Evolutionary conservation across 64 coral and sea anemone species (phyloP).

Genomic region (Cladopsammia gracilis): DNA sequence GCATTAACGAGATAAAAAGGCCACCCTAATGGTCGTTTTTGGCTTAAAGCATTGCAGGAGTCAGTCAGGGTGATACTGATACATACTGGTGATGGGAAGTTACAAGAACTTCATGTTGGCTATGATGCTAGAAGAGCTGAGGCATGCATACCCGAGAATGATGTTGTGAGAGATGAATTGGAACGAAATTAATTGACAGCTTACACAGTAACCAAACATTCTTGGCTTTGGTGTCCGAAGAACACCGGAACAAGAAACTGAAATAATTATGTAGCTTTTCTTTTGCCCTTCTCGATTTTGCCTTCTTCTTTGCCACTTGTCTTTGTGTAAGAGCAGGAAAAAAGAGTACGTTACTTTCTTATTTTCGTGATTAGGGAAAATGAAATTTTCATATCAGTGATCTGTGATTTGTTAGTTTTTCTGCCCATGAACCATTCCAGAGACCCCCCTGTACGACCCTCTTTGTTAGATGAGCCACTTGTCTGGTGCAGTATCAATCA

Average conservation of each 20-base stretch:
- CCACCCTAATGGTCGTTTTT: not conserved
- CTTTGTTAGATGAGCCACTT: not conserved
- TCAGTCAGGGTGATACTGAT: not conserved
- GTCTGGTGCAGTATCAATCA: constrained; percentile 49
- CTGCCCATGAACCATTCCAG: no score
- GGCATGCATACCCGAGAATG: no score
- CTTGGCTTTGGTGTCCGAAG: constrained; percentile 46
- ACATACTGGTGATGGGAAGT: not conserved
- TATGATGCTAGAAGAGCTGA: not conserved
- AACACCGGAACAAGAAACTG: constrained; percentile 15
- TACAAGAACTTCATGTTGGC: not conserved
- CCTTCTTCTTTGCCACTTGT: no score
- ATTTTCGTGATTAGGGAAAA: no score
- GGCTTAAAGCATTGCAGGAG: constrained; percentile 29
- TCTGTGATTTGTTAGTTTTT: no score
- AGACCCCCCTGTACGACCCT: no score
- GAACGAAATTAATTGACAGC: not conserved
- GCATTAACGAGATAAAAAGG: no score
- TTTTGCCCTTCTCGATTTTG: no score
- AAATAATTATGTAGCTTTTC: no score
- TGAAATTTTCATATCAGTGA: no score
- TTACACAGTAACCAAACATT: not conserved
- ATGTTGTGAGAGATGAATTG: not conserved
- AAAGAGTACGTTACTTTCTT: no score
- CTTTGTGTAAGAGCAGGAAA: no score